Conservation (phyloP, 2,888 invertebrate genomes). For the Nomada goodeniana region DNA sequence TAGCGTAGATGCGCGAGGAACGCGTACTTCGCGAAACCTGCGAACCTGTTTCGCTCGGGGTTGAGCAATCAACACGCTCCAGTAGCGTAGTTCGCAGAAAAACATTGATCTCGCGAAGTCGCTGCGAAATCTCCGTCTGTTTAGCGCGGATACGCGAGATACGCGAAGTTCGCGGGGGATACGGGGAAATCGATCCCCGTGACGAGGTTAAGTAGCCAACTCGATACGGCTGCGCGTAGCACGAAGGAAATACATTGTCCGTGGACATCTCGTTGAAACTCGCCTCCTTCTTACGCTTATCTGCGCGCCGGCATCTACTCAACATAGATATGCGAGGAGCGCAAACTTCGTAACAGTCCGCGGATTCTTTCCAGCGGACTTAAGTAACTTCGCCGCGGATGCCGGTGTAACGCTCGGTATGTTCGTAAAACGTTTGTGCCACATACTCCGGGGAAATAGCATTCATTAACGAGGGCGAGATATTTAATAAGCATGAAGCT, state of each 20-base stretch:
- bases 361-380: constrained; percentile 16
- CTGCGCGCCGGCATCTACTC: constrained; percentile 5
- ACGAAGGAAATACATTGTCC: background rate
- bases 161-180: constrained; percentile 16
- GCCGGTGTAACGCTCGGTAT: background rate
- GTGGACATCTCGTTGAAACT: constrained; percentile 9
- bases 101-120: background rate
- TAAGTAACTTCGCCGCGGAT: background rate
- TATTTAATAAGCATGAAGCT: too few species aligned
- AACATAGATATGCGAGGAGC: constrained; percentile 24
- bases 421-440: background rate
- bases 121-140: constrained; percentile 8
- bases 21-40: background rate
- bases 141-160: constrained; percentile 21
- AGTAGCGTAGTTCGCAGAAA: background rate
- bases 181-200: constrained; percentile 2
- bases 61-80: background rate
- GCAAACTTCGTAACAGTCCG: constrained; percentile 13
- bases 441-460: background rate
- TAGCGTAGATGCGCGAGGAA: background rate
- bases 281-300: constrained; percentile 9
- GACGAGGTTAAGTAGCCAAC: background rate
- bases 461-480: too few species aligned
- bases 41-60: background rate
- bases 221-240: background rate